Conservation (phyloP, 1,140 invertebrate genomes). For the Drosophila quadrilineata region DNA sequence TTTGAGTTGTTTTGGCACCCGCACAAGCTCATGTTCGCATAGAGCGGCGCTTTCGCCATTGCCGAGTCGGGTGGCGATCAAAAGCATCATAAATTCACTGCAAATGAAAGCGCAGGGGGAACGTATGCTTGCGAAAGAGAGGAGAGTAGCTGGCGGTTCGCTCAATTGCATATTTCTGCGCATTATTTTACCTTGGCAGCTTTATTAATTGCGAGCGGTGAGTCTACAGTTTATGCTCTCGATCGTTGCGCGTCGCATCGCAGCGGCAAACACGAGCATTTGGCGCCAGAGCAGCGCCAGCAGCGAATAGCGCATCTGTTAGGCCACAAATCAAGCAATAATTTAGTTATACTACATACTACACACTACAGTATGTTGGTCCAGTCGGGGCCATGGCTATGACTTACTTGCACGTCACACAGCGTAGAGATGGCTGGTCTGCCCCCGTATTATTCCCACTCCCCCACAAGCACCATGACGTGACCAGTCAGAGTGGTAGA, state of each 20-base stretch:
- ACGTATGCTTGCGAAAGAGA: too few relatives aligned
- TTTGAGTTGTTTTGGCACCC: neutral
- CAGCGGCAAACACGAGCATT: constrained; percentile 3
- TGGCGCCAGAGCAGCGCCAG: constrained; percentile 11
- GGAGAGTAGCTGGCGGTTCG: neutral
- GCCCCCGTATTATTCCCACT: too few relatives aligned
- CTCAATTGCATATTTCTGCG: constrained; percentile 52
- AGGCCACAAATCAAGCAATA: constrained; percentile 60
- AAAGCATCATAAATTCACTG: constrained; percentile 61
- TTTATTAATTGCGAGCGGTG: constrained; percentile 69
- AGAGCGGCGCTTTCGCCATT: constrained; percentile 11
- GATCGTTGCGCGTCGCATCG: constrained; percentile 50
- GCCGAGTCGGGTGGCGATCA: constrained; percentile 61
- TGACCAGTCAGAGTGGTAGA: constrained; percentile 21
- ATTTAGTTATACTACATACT: constrained; percentile 45
- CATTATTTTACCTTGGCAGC: constrained; percentile 74
- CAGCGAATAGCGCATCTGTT: constrained; percentile 57
- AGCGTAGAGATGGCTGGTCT: too few relatives aligned
- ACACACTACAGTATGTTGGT: too few relatives aligned
- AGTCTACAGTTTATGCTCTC: constrained; percentile 48
- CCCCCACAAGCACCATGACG: constrained; percentile 2
- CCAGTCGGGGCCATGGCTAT: constrained; percentile 9
- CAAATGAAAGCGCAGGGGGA: constrained; percentile 34
- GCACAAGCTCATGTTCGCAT: neutral
- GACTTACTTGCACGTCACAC: constrained; percentile 53